Percentiles rank a stretch among this genome's conserved stretches.
Evolutionary conservation across 2,888 invertebrate species (phyloP).

Genomic region (Cosmorhoe ocellata): DNA sequence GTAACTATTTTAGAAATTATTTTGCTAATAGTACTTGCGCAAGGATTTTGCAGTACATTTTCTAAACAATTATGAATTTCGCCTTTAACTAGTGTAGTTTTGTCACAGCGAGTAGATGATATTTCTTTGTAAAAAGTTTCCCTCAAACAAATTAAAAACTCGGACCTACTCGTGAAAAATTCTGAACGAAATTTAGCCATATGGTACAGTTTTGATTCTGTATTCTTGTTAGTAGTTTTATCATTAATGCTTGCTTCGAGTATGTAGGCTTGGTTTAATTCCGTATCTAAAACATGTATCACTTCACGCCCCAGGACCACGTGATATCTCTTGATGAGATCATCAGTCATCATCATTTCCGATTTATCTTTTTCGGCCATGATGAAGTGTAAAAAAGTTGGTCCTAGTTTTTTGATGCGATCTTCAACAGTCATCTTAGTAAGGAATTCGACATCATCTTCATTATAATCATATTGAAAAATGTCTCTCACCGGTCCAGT

Average conservation of each 20-base stretch:
- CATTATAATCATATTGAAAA: slow-evolving; percentile 42
- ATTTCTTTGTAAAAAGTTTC: slow-evolving; percentile 38
- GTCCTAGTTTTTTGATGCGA: slow-evolving; percentile 37
- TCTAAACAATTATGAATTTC: slow-evolving; percentile 29
- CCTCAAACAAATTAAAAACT: slow-evolving; percentile 31
- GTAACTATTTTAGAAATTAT: slow-evolving; percentile 40
- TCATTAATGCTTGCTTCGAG: background rate
- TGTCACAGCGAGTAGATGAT: slow-evolving; percentile 31
- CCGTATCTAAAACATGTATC: slow-evolving; percentile 26
- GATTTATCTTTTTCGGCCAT: slow-evolving; percentile 35
- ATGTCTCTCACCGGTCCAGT: slow-evolving; percentile 31
- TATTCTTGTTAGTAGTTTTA: background rate
- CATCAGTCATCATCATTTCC: slow-evolving; percentile 39
- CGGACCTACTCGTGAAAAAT: slow-evolving; percentile 40
- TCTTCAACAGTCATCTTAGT: slow-evolving; percentile 39
- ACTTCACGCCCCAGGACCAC: slow-evolving; percentile 43
- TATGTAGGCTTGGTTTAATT: background rate
- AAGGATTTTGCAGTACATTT: slow-evolving; percentile 31
- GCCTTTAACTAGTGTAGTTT: slow-evolving; percentile 26
- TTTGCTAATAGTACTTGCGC: slow-evolving; percentile 34
- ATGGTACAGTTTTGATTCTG: slow-evolving; percentile 17
- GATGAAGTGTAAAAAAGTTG: slow-evolving; percentile 38
- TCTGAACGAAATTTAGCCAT: slow-evolving; percentile 37
- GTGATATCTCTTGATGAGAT: slow-evolving; percentile 44
- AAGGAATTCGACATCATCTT: slow-evolving; percentile 34